phyloP scores from a whole-genome alignment of 1,140 invertebrate species.

The Leptopilina boulardi region DNA sequence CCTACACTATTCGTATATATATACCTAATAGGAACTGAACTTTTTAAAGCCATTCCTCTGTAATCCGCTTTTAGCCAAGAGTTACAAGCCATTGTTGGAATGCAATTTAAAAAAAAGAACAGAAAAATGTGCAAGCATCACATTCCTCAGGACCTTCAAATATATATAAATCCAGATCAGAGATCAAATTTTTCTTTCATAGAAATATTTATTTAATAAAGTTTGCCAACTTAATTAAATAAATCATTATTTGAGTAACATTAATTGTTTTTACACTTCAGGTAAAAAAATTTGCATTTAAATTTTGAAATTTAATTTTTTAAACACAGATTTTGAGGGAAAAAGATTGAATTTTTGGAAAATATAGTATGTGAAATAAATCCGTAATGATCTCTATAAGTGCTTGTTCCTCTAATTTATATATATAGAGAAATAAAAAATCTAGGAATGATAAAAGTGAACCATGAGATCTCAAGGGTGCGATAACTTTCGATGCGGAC shows the following conservation, averaged over 20 bases:
- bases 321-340: too few relatives aligned
- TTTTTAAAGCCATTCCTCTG: slow-evolving; percentile 60
- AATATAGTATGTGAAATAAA: too few relatives aligned
- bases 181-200: slow-evolving; percentile 7
- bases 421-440: slow-evolving; percentile 17
- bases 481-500: slow-evolving; percentile 69
- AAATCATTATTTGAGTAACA: too few relatives aligned
- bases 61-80: slow-evolving; percentile 65
- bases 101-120: slow-evolving; percentile 14
- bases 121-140: slow-evolving; percentile 29
- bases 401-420: too few relatives aligned
- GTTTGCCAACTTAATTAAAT: not conserved
- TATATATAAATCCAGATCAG: not conserved
- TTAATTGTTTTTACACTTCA: too few relatives aligned
- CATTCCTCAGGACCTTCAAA: slow-evolving; percentile 1
- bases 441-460: not conserved
- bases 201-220: not conserved
- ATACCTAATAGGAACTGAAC: slow-evolving; percentile 25
- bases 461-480: slow-evolving; percentile 49
- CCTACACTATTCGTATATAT: slow-evolving; percentile 6
- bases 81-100: slow-evolving; percentile 44
- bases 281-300: too few relatives aligned
- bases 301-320: too few relatives aligned
- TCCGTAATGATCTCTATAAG: not conserved
- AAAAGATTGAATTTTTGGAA: too few relatives aligned